These are phyloP conservation scores for Smithornis capensis DNA, from an alignment of 2,113 vertebrate species.

Conservation along the genomic window DNA sequence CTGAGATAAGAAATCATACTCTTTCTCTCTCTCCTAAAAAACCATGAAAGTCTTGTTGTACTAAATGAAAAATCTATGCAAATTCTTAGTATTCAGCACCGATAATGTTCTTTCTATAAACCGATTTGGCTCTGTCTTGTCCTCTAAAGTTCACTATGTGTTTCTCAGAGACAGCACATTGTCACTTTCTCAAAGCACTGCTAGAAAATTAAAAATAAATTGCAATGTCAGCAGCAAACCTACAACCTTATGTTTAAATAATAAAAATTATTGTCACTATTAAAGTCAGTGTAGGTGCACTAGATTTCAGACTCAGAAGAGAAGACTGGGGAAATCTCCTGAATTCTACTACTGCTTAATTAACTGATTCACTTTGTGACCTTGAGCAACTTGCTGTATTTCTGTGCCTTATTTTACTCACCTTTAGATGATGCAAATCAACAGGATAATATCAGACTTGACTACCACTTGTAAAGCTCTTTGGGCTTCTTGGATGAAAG, in stretches of 20 bases:
- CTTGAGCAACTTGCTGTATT: slow-evolving; percentile 11
- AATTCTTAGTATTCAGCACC: not conserved
- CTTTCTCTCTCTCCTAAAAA: not conserved
- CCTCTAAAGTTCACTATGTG: not conserved
- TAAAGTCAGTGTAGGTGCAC: not conserved
- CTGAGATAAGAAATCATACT: not conserved
- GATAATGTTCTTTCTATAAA: not conserved
- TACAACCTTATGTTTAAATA: not conserved
- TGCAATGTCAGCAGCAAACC: not conserved
- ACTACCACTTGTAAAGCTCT: slow-evolving; percentile 42
- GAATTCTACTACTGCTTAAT: not conserved
- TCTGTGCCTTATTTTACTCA: slow-evolving; percentile 41
- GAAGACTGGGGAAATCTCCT: not conserved
- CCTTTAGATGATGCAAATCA: slow-evolving; percentile 15
- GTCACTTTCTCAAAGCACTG: not conserved
- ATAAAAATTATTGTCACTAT: not conserved
- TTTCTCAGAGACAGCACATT: not conserved
- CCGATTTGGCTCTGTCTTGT: not conserved
- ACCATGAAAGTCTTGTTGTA: not conserved
- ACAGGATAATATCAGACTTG: slow-evolving; percentile 37
- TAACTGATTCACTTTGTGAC: not conserved
- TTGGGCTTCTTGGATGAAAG: slow-evolving; percentile 25
- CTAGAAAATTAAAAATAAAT: not conserved
- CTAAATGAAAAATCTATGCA: not conserved
- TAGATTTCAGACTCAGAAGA: not conserved